Conservation (phyloP, 2,113 vertebrate genomes). For the Epinephelus lanceolatus region DNA sequence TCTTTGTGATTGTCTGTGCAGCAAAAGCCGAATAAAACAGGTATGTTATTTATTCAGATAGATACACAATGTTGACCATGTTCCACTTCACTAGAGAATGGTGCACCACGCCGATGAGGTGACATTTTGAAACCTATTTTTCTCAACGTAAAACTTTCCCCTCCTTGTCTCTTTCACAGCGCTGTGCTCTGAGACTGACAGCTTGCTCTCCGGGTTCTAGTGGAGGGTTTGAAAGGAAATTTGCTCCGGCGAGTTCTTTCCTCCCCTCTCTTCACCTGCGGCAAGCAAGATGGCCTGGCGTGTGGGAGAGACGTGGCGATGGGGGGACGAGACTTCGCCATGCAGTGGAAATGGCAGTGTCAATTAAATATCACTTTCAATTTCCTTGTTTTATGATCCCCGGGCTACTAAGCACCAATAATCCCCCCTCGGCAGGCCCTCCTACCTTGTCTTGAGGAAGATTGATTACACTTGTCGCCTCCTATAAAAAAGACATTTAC, state of each 20-base stretch:
- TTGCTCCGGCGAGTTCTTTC: constrained; percentile 71
- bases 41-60: constrained; percentile 64
- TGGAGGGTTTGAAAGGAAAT: constrained; percentile 79
- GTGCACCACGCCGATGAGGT: constrained; percentile 60
- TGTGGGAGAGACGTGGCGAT: constrained; percentile 57
- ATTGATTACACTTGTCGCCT: constrained; percentile 90
- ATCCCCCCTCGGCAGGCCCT: constrained; percentile 86
- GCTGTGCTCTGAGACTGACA: constrained; percentile 79
- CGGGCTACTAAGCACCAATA: constrained; percentile 90
- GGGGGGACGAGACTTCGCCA: constrained; percentile 70
- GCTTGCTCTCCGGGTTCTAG: constrained; percentile 72
- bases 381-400: constrained; percentile 92
- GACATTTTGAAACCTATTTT: constrained; percentile 83
- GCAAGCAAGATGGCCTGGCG: constrained; percentile 71
- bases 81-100: constrained; percentile 70
- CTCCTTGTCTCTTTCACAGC: constrained; percentile 74
- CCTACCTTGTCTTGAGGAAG: constrained; percentile 89
- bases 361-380: constrained; percentile 92
- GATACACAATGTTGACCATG: constrained; percentile 67
- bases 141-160: constrained; percentile 77
- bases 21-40: constrained; percentile 51
- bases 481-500: constrained; percentile 90
- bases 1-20: constrained; percentile 35
- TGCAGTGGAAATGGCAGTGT: constrained; percentile 87
- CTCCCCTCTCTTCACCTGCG: constrained; percentile 77